Evolutionary conservation across 2,113 vertebrate genomes (phyloP), one percentile per base, ranked within the genome.

Genomic region (Sebastes schlegelii): DNA sequence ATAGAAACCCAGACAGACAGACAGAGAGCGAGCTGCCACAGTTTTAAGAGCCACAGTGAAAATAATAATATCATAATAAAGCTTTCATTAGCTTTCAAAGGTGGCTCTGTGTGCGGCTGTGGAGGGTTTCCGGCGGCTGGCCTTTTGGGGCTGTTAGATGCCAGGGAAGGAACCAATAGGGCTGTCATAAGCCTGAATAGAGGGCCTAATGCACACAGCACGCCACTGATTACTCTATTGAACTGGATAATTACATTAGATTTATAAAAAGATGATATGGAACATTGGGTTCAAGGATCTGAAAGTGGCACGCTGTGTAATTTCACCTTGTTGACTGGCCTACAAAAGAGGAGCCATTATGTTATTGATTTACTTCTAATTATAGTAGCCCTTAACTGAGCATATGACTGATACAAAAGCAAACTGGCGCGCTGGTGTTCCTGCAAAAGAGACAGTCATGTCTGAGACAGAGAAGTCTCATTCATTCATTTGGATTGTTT

Each of bases 11-110:
- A 63, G 55, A 74, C 49, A 81, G 72, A 75, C 40, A 51, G 58
- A 21, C 46, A 61, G 54, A 5, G 51, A 61, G 54, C 6, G 4
- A 71, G 73, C 66, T 58, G 71, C 54, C 68, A 64, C 55, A n/a
- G 26, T 73, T 84, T 81, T 72, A 82, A 80, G 67, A 80, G 84
- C 64, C 71, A 34, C 65, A 84, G 75, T 86, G 57, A 91, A 92
- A 92, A 88, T 92, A 85, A 89, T 91, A 90, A 87, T 70, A 84
- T 90, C 67, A 92, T 91, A 92, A 92, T 91, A 90, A 89, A 88
- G 79, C 92, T 91, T 93, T 93, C 90, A 93, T 91, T 88, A 74
- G 86, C 81, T 90, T 89, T 94, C 74, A 94, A 93, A 91, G 91
- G 88, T 77, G 89, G 77, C 89, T 91, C 90, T 94, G 92, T 94